Evolutionary conservation across 2,888 invertebrate genomes (phyloP), one percentile per base, ranked within the genome.

Genomic region (Rhagium mordax): DNA sequence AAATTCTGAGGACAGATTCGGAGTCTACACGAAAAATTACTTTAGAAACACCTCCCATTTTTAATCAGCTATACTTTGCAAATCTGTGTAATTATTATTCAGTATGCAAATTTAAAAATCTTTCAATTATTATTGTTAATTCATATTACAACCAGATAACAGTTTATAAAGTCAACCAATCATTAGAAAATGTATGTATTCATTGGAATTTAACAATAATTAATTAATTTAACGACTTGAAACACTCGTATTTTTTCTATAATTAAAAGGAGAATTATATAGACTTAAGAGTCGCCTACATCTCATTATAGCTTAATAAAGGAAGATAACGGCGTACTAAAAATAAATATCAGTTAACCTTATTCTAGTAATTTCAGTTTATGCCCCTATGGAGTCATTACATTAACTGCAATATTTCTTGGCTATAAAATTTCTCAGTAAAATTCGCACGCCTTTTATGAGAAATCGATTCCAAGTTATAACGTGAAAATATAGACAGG

Each of bases 401-500:
- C 47, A 21, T n/a, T 48, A 20, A 21, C 13, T 20, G 61, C 18
- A 47, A 20, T 47, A 47, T 61, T 61, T 21, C 41, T 24, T 21
- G 8, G 7, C 61, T n/a, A 61, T 61, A 61, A 61, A 61, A 61
- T 20, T 16, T 2, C 13, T 60, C 60, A 20, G 29, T 10, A 60
- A 60, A 60, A 33, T 60, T 18, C 41, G 41, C n/a, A 47, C 21
- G 59, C 5, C 33, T 41, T 27, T 21, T 47, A n/a, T 21, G 47
- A 18, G n/a, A 48, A 21, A 61, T 61, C 61, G 48, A 61, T 61
- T 51, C 51, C 18, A 51, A 20, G 20, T 20, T 18, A 20, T 51
- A 51, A 51, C 13, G 18, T 10, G 5, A 51, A 7, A 2, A 7
- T 2, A 51, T 2, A 49, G 5, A 6, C 2, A 51, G n/a, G n/a